Base-by-base conservation (phyloP, 2,888 invertebrate genomes). In the Cryptocephalus primarius region DNA sequence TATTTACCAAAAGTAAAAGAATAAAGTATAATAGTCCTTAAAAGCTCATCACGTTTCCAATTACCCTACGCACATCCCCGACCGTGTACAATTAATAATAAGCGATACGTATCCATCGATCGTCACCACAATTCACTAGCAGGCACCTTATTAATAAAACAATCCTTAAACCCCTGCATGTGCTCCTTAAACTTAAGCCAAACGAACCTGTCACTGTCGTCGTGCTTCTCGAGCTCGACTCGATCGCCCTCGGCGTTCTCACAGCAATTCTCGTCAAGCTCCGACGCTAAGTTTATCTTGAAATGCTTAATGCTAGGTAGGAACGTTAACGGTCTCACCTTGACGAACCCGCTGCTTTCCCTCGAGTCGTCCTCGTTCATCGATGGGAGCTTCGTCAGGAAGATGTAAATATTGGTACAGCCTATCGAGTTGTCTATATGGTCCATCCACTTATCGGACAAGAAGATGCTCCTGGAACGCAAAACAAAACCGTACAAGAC, bases 101-200 rank as follows among this genome's bases (percentile, higher is more conserved):
- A 4, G 6, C n/a, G n/a, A n/a, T n/a, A n/a, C n/a, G n/a, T n/a
- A 22, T 22, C 22, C 22, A 6, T 4, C 3, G 22, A 22, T 22
- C 3, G 6, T 56, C 58, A 69, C 78, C 78, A 79, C 39, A 67
- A 59, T 57, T 76, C 75, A 10, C 74, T 73, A 14, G 75, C 69
- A 9, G 78, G 77, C 55, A 66, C 69, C 32, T 77, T 77, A 65
- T 77, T 73, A 10, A 78, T 68, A 61, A 72, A 61, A 56, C 72
- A 72, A 59, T 78, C 78, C 68, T 75, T 78, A 56, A 77, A 79
- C 12, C 78, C 79, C 61, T 76, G 77, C 65, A 79, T 69, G 32
- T 73, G 64, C 62, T 72, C 71, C 44, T 68, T 73, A 12, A 74
- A 76, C 57, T 78, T 75, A 62, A 72, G 77, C 79, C 79, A 79